Percentiles rank a stretch among this genome's conserved stretches.
Conservation (phyloP, 1,140 invertebrate species). For the Heterodera schachtii region DNA sequence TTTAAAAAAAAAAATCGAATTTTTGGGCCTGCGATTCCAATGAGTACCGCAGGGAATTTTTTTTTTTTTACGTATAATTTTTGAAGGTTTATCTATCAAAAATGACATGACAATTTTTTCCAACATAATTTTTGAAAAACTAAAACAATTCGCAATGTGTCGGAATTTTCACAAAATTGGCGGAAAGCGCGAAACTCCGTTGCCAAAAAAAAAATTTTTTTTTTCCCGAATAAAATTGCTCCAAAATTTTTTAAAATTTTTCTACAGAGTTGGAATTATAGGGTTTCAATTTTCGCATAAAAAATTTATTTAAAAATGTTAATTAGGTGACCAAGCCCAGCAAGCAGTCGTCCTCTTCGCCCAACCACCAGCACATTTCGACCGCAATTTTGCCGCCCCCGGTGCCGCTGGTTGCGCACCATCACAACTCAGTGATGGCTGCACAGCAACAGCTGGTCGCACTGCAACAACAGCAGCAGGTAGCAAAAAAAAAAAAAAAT, state of each 20-base stretch:
- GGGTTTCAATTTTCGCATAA: not conserved
- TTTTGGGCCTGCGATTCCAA: no score
- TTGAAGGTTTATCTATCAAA: constrained; percentile 69
- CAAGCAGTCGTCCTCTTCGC: constrained; percentile 39
- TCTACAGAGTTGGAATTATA: no score
- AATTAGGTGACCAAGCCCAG: constrained; percentile 36
- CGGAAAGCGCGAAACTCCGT: no score
- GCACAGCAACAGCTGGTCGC: constrained; percentile 17
- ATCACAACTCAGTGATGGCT: constrained; percentile 6
- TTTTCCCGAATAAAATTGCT: no score
- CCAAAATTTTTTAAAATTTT: not conserved
- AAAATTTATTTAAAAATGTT: not conserved
- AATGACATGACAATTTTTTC: constrained; percentile 8
- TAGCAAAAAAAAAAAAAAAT: not conserved
- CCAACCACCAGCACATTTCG: constrained; percentile 24
- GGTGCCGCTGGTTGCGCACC: constrained; percentile 36
- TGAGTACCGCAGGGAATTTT: no score
- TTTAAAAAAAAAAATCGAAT: no score
- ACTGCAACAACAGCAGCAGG: constrained; percentile 41
- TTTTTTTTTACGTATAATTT: no score
- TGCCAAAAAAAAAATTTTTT: no score
- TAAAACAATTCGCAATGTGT: not conserved
- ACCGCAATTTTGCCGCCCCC: constrained; percentile 44
- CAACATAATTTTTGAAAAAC: not conserved
- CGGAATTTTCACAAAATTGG: no score